Evolutionary conservation across 2,113 vertebrate species (phyloP).

Genomic region (Protomyctophum bolini): DNA sequence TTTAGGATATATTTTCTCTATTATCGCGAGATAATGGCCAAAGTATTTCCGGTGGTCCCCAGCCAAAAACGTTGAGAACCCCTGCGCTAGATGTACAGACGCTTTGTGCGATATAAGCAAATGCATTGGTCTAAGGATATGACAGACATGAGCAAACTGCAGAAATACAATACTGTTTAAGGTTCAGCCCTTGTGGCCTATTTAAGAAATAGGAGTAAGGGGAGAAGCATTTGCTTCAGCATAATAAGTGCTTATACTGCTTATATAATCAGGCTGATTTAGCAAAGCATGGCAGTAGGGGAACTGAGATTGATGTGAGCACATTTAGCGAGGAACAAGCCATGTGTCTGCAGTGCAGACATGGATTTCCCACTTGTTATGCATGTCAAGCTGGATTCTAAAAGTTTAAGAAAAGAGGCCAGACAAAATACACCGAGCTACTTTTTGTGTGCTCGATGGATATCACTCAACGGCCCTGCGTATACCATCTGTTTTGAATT

Average conservation of each 20-base stretch:
- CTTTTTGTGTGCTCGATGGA: no score
- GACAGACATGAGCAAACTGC: neutral
- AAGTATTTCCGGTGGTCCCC: no score
- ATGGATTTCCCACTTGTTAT: no score
- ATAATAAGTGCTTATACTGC: constrained; percentile 5
- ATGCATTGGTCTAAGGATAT: constrained; percentile 15
- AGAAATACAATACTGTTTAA: neutral
- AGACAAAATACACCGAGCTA: no score
- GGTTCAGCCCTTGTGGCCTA: constrained; percentile 19
- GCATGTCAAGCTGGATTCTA: no score
- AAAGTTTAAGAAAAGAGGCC: no score
- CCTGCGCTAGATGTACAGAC: constrained; percentile 30
- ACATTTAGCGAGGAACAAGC: neutral
- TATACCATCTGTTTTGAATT: no score
- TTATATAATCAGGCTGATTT: neutral
- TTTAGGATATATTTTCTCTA: no score
- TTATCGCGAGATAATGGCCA: no score
- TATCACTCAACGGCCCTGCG: no score
- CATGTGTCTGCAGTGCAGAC: no score
- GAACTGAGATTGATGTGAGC: neutral
- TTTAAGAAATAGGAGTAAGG: constrained; percentile 32
- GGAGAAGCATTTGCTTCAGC: constrained; percentile 20
- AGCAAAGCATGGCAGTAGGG: neutral
- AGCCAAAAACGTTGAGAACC: no score
- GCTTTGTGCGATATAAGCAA: constrained; percentile 27